Conservation (phyloP, 23 tunicate genomes). For the Phallusia fumigata region DNA sequence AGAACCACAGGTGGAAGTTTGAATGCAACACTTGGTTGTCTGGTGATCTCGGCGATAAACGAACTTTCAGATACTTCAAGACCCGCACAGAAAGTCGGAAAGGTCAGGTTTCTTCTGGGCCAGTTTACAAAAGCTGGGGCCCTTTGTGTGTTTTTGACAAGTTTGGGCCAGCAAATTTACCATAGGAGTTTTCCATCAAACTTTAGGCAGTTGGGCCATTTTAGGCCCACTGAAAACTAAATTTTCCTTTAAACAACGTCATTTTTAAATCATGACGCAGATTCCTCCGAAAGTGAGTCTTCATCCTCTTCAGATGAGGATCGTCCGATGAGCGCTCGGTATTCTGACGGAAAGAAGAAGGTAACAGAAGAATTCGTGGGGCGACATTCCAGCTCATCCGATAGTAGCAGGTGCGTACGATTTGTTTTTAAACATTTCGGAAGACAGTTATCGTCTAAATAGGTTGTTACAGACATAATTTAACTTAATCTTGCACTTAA, state of each 20-base stretch:
- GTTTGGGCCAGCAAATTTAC: too few species aligned
- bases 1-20: conserved; percentile 29
- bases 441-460: too few species aligned
- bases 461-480: too few species aligned
- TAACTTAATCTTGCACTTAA: too few species aligned
- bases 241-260: too few species aligned
- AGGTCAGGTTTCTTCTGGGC: background rate
- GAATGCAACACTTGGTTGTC: conserved; percentile 71
- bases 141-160: too few species aligned
- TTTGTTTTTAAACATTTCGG: too few species aligned
- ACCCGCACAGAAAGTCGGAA: background rate
- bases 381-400: background rate
- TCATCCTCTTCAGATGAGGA: background rate
- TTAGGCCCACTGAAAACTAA: too few species aligned
- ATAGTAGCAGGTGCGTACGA: background rate
- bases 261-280: too few species aligned
- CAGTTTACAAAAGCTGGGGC: too few species aligned
- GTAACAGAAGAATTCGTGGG: background rate
- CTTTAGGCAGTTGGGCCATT: too few species aligned
- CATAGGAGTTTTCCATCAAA: too few species aligned
- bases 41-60: conserved; percentile 30
- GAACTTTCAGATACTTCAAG: conserved; percentile 40
- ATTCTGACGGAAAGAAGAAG: background rate
- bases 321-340: background rate
- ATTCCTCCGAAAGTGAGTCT: background rate